Percentiles rank a stretch among this genome's conserved stretches.
Evolutionary conservation across 2,797 vertebrate species (phyloP).

Genomic region (Oreochromis mossambicus): DNA sequence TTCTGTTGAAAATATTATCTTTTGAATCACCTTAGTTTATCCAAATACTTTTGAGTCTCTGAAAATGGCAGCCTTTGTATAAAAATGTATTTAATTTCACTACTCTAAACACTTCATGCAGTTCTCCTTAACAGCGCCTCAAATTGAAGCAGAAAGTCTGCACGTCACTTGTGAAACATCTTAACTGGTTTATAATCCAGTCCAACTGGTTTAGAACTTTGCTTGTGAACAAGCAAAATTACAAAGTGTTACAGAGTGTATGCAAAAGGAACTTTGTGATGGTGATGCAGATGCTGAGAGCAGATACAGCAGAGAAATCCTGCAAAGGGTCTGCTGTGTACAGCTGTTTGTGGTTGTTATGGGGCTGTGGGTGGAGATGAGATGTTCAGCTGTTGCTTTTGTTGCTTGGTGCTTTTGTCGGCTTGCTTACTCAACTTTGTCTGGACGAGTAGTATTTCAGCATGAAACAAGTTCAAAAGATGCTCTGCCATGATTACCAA

Average conservation of each 20-base stretch:
- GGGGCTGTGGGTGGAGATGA: neutral
- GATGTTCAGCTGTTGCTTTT: neutral
- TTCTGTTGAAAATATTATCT: neutral
- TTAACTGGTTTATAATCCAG: neutral
- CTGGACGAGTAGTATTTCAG: neutral
- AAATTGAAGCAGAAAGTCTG: neutral
- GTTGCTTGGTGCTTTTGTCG: neutral
- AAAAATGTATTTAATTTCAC: neutral
- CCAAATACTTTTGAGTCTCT: neutral
- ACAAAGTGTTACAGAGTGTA: fast-evolving
- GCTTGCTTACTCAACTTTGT: neutral
- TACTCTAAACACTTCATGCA: neutral
- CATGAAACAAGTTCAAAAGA: neutral
- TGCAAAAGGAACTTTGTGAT: neutral
- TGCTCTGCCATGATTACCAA: neutral
- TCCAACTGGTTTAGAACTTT: neutral
- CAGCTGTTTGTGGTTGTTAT: neutral
- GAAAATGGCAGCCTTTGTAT: fast-evolving
- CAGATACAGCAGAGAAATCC: neutral
- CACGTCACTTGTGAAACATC: neutral
- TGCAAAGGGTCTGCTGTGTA: neutral
- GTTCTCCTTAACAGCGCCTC: neutral
- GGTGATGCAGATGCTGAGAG: neutral
- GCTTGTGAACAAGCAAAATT: neutral
- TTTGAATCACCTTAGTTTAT: neutral